Evolutionary conservation across 2,113 vertebrate genomes (phyloP).

Genomic region (Larimichthys crocea): DNA sequence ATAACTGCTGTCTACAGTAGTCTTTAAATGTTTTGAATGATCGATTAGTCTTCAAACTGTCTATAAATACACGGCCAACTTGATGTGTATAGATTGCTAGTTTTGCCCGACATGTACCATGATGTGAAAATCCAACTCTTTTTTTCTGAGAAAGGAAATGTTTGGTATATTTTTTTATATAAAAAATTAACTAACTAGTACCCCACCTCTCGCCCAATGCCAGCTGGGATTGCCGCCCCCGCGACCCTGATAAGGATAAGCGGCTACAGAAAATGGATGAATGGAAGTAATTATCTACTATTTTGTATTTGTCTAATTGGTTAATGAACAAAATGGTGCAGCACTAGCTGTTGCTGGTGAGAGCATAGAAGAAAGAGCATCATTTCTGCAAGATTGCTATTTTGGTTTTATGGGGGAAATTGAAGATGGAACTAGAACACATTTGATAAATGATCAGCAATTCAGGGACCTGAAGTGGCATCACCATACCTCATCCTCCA

Average conservation of each 20-base stretch:
- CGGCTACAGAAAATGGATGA: no score
- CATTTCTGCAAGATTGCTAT: conserved; percentile 10
- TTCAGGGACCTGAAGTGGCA: conserved; percentile 23
- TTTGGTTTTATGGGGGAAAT: conserved; percentile 19
- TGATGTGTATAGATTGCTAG: not conserved
- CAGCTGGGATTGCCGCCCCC: no score
- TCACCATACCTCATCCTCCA: conserved; percentile 1
- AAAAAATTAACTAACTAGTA: not conserved
- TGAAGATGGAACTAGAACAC: conserved; percentile 52
- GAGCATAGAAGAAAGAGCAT: conserved; percentile 15
- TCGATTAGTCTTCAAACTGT: not conserved
- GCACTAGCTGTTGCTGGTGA: not conserved
- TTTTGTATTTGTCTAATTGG: not conserved
- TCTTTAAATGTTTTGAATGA: not conserved
- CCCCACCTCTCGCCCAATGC: no score
- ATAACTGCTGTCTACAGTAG: not conserved
- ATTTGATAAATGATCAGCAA: conserved; percentile 55
- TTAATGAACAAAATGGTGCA: not conserved
- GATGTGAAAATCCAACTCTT: not conserved
- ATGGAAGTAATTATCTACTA: no score
- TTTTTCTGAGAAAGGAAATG: not conserved
- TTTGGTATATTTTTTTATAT: not conserved
- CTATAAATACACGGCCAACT: not conserved
- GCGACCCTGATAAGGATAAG: no score
- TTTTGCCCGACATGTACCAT: not conserved